Conservation (phyloP, 2,888 invertebrate species). For the Conistra vaccinii region DNA sequence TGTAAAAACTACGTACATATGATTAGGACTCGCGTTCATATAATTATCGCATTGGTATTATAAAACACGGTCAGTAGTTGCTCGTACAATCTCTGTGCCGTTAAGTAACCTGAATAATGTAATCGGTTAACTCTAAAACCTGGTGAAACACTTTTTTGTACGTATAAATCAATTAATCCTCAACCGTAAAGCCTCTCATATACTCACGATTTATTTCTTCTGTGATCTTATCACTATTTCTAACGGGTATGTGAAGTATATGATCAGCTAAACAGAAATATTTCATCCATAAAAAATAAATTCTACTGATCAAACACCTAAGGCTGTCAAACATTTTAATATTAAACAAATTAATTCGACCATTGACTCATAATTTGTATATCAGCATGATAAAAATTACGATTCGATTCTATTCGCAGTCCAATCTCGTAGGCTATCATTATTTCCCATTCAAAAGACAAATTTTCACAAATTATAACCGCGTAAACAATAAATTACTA, state of each 20-base stretch:
- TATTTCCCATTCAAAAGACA: constrained; percentile 27
- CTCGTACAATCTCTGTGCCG: constrained; percentile 45
- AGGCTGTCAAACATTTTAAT: neutral
- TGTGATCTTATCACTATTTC: constrained; percentile 1
- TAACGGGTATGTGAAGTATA: constrained; percentile 3
- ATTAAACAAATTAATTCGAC: constrained; percentile 3
- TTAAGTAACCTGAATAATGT: constrained; percentile 60
- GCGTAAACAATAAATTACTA: constrained; percentile 70
- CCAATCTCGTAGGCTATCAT: constrained; percentile 8
- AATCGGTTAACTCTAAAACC: constrained; percentile 49
- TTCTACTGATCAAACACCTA: neutral
- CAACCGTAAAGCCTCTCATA: neutral
- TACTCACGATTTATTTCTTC: constrained; percentile 9
- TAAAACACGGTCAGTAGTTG: constrained; percentile 57
- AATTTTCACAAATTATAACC: constrained; percentile 58
- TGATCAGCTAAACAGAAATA: neutral
- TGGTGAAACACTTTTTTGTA: constrained; percentile 40
- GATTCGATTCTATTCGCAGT: constrained; percentile 22
- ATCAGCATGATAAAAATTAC: constrained; percentile 33
- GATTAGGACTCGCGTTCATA: constrained; percentile 54
- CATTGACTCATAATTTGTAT: constrained; percentile 29
- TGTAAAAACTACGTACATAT: constrained; percentile 58
- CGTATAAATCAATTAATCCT: constrained; percentile 16
- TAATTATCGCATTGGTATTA: constrained; percentile 66
- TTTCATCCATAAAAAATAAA: constrained; percentile 7